Percentiles rank a stretch among this genome's conserved stretches.
Conservation (phyloP, 2,888 invertebrate genomes). For the Omphaloscelis lunosa region DNA sequence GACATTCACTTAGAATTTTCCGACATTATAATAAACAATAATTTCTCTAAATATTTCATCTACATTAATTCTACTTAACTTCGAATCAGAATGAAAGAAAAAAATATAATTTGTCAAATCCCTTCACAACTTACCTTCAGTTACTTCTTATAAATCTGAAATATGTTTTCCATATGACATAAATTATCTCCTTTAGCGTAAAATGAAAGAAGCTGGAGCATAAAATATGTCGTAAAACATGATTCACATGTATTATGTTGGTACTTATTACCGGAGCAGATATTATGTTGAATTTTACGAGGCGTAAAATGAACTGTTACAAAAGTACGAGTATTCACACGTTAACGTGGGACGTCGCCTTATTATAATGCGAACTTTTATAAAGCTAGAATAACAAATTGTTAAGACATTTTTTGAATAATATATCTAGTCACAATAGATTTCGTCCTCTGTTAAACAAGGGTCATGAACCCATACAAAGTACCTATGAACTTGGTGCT, state of each 20-base stretch:
- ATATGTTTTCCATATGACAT: constrained; percentile 73
- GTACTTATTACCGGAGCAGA: constrained; percentile 76
- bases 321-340: constrained; percentile 68
- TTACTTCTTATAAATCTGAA: constrained; percentile 72
- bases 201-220: constrained; percentile 77
- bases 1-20: not conserved
- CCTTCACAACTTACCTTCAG: constrained; percentile 67
- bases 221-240: constrained; percentile 82
- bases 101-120: constrained; percentile 69
- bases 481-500: not conserved
- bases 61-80: constrained; percentile 57
- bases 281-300: constrained; percentile 83
- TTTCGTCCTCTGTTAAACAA: constrained; percentile 1
- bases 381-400: constrained; percentile 21
- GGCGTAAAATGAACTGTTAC: constrained; percentile 79
- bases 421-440: not conserved
- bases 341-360: constrained; percentile 31
- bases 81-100: constrained; percentile 52
- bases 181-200: constrained; percentile 76
- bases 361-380: constrained; percentile 39
- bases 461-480: not conserved
- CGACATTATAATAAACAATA: constrained; percentile 7
- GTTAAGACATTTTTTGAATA: not conserved
- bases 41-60: constrained; percentile 28
- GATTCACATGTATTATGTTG: constrained; percentile 80